These are phyloP conservation scores for Paradisaea rubra DNA, from an alignment of 2,113 vertebrate genomes.

Conservation along the genomic window DNA sequence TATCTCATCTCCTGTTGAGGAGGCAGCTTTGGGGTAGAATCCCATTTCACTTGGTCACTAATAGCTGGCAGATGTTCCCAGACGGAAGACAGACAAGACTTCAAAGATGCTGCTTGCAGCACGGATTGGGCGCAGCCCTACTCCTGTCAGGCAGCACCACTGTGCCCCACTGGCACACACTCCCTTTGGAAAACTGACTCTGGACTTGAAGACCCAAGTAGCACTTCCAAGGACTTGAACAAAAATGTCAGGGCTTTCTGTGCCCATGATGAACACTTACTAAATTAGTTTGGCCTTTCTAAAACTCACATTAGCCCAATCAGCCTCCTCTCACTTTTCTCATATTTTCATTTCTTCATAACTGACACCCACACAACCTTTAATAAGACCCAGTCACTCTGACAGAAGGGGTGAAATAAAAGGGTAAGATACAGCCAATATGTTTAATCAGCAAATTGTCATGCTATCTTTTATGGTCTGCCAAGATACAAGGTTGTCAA, in stretches of 20 bases:
- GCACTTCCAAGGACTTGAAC: background rate
- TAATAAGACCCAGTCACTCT: background rate
- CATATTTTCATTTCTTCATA: background rate
- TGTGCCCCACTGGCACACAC: accelerated
- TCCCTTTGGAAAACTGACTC: background rate
- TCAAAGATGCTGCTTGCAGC: background rate
- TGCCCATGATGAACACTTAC: background rate
- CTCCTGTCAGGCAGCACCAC: background rate
- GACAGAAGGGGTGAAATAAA: background rate
- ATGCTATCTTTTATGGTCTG: background rate
- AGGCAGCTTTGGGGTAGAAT: background rate
- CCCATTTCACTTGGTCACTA: background rate
- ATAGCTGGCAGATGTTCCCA: background rate
- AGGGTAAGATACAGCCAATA: background rate
- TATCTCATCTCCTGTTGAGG: background rate
- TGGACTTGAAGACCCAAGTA: background rate
- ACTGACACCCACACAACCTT: background rate
- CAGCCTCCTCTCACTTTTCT: background rate
- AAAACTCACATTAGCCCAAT: background rate
- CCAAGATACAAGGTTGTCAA: background rate
- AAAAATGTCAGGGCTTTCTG: background rate
- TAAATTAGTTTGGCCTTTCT: background rate
- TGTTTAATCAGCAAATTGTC: background rate
- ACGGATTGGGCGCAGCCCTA: accelerated
- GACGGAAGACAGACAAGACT: background rate